Conservation (phyloP, 1,140 invertebrate genomes). For the Lucilia cuprina region DNA sequence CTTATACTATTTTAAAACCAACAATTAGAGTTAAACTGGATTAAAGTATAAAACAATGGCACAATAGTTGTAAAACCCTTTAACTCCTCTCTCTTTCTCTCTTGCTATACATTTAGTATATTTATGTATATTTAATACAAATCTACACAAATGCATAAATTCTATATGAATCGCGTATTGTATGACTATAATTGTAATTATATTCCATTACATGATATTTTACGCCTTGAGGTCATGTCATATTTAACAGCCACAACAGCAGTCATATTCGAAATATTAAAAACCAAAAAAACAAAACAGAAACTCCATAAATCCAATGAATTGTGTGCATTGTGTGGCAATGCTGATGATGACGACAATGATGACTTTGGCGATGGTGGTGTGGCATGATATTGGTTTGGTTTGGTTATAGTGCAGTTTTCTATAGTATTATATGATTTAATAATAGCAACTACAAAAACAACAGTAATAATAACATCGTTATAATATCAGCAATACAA, state of each 20-base stretch:
- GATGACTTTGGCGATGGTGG: slow-evolving; percentile 1
- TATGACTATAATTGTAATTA: slow-evolving; percentile 32
- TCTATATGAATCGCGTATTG: not conserved
- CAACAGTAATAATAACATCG: not conserved
- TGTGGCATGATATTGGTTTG: not conserved
- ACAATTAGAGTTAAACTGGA: too few relatives aligned
- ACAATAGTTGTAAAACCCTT: not conserved
- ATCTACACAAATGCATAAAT: not conserved
- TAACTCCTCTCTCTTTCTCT: not conserved
- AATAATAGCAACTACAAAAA: not conserved
- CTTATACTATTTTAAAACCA: too few relatives aligned
- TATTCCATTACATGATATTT: slow-evolving; percentile 37
- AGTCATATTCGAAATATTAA: not conserved
- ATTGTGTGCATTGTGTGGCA: not conserved
- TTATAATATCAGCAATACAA: not conserved
- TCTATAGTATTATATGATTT: not conserved
- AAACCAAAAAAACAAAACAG: not conserved
- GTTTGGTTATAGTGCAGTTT: not conserved
- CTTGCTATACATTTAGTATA: not conserved
- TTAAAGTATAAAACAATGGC: too few relatives aligned
- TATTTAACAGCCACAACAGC: slow-evolving; percentile 22
- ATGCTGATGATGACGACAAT: not conserved
- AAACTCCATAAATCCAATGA: not conserved
- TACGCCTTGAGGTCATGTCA: slow-evolving; percentile 36
- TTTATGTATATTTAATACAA: not conserved